A percentile compares a stretch with the other conserved stretches of the same genome.
Conservation (phyloP, 1,140 invertebrate species). For the Tetraneura akinire region DNA sequence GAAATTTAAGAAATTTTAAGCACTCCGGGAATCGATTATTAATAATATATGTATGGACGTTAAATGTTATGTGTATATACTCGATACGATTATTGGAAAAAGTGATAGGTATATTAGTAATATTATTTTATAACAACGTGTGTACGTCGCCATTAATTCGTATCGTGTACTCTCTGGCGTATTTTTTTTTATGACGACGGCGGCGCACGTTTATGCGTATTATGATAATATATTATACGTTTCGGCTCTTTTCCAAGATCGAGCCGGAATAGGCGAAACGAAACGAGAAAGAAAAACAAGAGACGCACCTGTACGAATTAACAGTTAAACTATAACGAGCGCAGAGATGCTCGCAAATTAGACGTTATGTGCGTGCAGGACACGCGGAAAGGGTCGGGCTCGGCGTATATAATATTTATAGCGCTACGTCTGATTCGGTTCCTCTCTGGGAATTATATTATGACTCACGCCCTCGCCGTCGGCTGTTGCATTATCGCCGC, state of each 20-base stretch:
- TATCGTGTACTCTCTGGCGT: no score
- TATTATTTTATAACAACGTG: no score
- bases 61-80: no score
- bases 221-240: not conserved
- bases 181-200: no score
- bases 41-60: no score
- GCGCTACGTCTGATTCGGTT: constrained; percentile 14
- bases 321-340: not conserved
- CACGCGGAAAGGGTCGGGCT: constrained; percentile 34
- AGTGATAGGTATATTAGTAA: no score
- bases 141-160: no score
- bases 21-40: no score
- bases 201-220: not conserved
- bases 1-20: no score
- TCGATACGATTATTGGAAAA: no score
- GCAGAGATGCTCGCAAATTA: constrained; percentile 32
- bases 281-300: not conserved
- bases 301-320: constrained; percentile 26
- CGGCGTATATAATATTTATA: constrained; percentile 32
- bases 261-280: not conserved
- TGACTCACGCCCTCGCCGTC: constrained; percentile 43
- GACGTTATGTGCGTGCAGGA: constrained; percentile 26
- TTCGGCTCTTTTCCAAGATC: not conserved
- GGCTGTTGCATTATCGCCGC: no score
- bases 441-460: constrained; percentile 33